These are phyloP conservation scores for Leptonema lineaticorne DNA, from an alignment of 1,140 invertebrate species.

Conservation along the genomic window DNA sequence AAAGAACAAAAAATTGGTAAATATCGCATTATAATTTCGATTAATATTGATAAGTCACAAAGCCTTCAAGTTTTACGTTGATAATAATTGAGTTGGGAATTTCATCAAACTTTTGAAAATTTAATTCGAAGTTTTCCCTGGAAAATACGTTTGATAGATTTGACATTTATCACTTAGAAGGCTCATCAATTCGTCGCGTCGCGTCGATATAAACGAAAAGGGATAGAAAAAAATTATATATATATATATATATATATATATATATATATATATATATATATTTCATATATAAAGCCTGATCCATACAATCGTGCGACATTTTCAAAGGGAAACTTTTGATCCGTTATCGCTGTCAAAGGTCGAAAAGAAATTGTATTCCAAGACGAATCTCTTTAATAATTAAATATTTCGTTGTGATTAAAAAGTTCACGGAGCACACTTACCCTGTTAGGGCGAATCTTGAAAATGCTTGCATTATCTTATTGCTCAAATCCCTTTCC, in stretches of 20 bases:
- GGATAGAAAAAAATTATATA: no score
- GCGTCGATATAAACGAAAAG: no score
- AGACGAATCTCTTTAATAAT: no score
- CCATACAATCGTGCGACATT: no score
- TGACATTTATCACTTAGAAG: conserved; percentile 4
- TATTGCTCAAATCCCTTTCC: conserved; percentile 79
- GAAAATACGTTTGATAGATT: conserved; percentile 15
- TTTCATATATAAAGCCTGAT: no score
- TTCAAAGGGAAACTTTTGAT: no score
- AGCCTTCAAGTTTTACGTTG: neutral
- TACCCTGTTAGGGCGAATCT: conserved; percentile 87
- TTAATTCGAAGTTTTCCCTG: neutral
- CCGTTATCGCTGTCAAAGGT: no score
- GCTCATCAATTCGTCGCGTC: neutral
- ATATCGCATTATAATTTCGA: neutral
- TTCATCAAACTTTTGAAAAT: conserved; percentile 9
- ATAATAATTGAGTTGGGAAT: conserved; percentile 15
- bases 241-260: no score
- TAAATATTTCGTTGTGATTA: no score
- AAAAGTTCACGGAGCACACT: conserved; percentile 45
- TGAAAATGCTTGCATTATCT: conserved; percentile 84
- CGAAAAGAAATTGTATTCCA: no score
- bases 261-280: no score
- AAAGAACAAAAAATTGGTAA: no score
- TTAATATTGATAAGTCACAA: conserved; percentile 11